A percentile compares a stretch with the other conserved stretches of the same genome.
Evolutionary conservation across 2,113 vertebrate species (phyloP).

Genomic region (Ammodramus savannarum): DNA sequence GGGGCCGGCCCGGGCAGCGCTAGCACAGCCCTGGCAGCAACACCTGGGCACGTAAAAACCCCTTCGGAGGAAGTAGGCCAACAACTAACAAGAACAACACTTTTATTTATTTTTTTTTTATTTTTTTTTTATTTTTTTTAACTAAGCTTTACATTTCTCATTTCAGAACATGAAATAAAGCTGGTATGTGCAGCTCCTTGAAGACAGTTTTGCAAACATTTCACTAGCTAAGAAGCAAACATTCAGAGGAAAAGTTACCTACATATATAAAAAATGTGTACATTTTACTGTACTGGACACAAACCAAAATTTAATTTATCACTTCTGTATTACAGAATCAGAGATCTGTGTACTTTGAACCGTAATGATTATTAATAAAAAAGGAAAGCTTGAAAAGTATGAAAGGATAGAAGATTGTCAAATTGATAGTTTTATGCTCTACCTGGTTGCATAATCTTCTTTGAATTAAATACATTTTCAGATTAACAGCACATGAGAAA

Average conservation of each 20-base stretch:
- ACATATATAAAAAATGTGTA: fast-evolving
- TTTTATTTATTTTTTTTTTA: no score
- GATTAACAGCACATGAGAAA: not conserved
- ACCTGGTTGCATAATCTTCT: not conserved
- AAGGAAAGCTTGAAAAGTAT: not conserved
- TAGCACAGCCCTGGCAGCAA: fast-evolving
- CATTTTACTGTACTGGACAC: not conserved
- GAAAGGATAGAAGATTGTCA: not conserved
- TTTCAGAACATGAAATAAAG: not conserved
- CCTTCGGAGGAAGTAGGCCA: fast-evolving
- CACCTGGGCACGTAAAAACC: fast-evolving
- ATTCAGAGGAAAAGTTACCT: not conserved
- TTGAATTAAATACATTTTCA: not conserved
- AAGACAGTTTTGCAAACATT: not conserved
- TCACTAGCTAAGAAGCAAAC: not conserved
- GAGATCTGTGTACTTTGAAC: not conserved
- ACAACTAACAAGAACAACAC: not conserved
- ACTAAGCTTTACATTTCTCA: not conserved
- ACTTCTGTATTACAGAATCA: not conserved
- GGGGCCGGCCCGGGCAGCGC: not conserved
- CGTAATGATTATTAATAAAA: not conserved
- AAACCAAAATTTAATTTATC: not conserved
- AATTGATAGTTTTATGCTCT: not conserved
- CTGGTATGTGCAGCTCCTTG: not conserved
- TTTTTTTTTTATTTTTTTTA: not conserved